Conservation (phyloP, 2,113 vertebrate species). For the Mobula birostris region DNA sequence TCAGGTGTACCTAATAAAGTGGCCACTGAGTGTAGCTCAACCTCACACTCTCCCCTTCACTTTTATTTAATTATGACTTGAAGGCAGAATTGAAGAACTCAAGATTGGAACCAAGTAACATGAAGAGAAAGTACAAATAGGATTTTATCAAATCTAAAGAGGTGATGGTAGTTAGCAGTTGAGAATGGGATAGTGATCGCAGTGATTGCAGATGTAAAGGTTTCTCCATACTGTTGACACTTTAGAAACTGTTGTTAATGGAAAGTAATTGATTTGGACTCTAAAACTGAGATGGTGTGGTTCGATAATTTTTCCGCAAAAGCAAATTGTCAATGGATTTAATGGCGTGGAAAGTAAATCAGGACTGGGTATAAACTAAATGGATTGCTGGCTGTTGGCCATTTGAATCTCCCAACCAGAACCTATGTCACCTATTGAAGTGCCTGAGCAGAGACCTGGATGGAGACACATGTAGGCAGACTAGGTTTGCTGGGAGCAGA, state of each 20-base stretch:
- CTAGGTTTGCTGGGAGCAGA: not conserved
- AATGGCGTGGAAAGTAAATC: not conserved
- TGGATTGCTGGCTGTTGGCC: not conserved
- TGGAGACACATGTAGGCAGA: too few relatives aligned
- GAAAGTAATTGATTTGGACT: not conserved
- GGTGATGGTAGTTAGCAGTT: not conserved
- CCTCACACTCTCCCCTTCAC: not conserved
- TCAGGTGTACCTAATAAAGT: too few relatives aligned
- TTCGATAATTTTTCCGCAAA: not conserved
- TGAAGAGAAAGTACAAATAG: not conserved
- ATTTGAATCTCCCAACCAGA: not conserved
- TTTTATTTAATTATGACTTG: not conserved
- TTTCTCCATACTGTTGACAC: not conserved
- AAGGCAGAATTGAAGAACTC: not conserved
- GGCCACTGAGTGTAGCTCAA: not conserved
- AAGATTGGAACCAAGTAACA: not conserved
- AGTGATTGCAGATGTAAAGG: not conserved
- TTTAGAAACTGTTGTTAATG: not conserved
- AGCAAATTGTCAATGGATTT: not conserved
- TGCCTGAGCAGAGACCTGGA: not conserved
- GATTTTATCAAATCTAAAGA: not conserved
- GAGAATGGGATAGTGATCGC: not conserved
- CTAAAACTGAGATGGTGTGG: not conserved
- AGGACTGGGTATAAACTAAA: not conserved
- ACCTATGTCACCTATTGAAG: not conserved